Percentiles rank a stretch among this genome's conserved stretches.
Evolutionary conservation across 2,113 vertebrate genomes (phyloP).

Genomic region (Chionis minor): DNA sequence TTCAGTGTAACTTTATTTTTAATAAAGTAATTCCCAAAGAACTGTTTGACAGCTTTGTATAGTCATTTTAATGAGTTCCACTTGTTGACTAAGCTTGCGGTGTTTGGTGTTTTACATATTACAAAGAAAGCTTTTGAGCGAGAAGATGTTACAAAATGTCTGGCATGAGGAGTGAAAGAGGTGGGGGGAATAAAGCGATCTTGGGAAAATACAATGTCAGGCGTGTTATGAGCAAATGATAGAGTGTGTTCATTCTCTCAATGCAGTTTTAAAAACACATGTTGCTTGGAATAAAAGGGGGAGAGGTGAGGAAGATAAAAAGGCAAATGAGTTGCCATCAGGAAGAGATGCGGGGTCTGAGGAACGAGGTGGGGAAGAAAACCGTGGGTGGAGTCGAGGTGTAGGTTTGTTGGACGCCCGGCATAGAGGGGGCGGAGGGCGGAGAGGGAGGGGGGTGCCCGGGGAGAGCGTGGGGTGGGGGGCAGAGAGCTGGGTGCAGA

Average conservation of each 20-base stretch:
- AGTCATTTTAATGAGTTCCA: background rate
- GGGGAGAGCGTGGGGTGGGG: background rate
- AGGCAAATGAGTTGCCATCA: background rate
- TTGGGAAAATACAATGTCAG: background rate
- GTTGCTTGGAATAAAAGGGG: background rate
- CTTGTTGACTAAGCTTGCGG: background rate
- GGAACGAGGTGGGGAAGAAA: background rate
- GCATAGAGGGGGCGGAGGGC: fast-evolving
- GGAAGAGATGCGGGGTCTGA: background rate
- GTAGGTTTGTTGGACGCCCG: background rate
- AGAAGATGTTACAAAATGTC: background rate
- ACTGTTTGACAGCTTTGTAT: background rate
- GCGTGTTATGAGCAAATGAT: background rate
- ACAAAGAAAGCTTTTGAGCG: background rate
- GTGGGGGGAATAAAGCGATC: background rate
- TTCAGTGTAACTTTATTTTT: conserved; percentile 39
- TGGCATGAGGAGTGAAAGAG: background rate
- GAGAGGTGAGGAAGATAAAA: background rate
- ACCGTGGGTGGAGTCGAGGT: fast-evolving
- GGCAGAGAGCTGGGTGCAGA: fast-evolving
- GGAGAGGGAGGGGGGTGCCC: background rate
- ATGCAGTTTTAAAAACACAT: background rate
- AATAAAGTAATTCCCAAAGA: conserved; percentile 47
- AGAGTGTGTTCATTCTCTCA: background rate
- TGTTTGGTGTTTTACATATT: background rate